A percentile compares a stretch with the other conserved stretches of the same genome.
Evolutionary conservation across 2,113 vertebrate genomes (phyloP).

Genomic region (Rhea americana): DNA sequence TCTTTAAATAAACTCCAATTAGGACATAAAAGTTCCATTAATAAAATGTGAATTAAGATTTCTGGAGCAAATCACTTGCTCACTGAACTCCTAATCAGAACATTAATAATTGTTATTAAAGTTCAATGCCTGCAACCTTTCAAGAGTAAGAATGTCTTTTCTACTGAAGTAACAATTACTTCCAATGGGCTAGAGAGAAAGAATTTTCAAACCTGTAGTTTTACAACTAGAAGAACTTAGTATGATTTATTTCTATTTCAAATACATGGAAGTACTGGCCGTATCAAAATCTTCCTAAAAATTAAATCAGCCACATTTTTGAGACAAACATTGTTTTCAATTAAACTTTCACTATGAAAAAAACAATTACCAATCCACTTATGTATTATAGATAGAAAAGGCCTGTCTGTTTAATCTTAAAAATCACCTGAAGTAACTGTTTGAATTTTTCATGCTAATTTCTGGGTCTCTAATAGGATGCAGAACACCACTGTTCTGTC

Average conservation of each 20-base stretch:
- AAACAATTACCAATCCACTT: background rate
- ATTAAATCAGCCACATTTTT: background rate
- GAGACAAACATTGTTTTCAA: background rate
- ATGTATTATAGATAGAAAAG: background rate
- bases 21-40: background rate
- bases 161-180: background rate
- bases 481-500: background rate
- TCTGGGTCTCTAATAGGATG: background rate
- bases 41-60: background rate
- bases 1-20: background rate
- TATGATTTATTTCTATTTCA: background rate
- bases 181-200: background rate
- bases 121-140: background rate
- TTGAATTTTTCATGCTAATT: background rate
- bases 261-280: background rate
- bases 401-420: background rate
- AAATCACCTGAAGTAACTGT: background rate
- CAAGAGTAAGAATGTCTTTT: background rate
- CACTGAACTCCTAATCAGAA: background rate
- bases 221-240: background rate
- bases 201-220: background rate
- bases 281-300: background rate
- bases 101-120: too few species aligned
- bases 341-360: background rate
- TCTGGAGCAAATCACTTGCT: background rate